These are phyloP conservation scores for Pogonocherus hispidulus DNA, from an alignment of 2,888 invertebrate genomes.

Conservation along the genomic window DNA sequence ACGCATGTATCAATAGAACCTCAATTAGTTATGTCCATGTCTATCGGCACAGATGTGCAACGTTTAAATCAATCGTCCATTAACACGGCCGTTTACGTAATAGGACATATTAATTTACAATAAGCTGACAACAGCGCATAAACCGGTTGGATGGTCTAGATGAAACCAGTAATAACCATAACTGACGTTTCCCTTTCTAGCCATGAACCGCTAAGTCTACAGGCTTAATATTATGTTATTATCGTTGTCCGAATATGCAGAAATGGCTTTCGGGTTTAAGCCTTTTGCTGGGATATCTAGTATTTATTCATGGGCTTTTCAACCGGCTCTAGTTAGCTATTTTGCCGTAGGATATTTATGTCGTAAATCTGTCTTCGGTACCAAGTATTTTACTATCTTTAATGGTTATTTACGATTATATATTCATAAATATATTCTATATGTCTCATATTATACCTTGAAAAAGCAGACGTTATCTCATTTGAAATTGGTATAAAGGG, in stretches of 20 bases:
- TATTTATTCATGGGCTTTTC: slow-evolving; percentile 24
- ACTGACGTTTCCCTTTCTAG: slow-evolving; percentile 44
- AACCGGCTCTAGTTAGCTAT: not conserved
- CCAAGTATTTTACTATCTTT: not conserved
- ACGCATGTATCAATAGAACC: not conserved
- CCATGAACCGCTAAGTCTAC: slow-evolving; percentile 51
- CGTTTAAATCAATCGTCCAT: slow-evolving; percentile 45
- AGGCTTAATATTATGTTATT: slow-evolving; percentile 51
- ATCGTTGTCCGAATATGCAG: slow-evolving; percentile 46
- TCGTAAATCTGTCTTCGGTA: not conserved
- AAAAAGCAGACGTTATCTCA: not conserved
- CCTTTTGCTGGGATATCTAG: slow-evolving; percentile 7
- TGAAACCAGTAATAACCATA: slow-evolving; percentile 51
- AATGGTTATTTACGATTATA: not conserved
- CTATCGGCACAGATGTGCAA: slow-evolving; percentile 38
- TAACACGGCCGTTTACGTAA: slow-evolving; percentile 52
- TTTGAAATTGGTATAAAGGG: not conserved
- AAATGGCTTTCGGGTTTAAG: slow-evolving; percentile 33
- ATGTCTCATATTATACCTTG: no score
- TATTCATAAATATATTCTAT: not conserved
- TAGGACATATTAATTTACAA: slow-evolving; percentile 59
- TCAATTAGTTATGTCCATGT: slow-evolving; percentile 34
- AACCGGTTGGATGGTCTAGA: slow-evolving; percentile 50
- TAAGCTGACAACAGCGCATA: slow-evolving; percentile 56
- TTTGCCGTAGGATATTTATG: not conserved